Conservation (phyloP, 2,888 invertebrate species). For the Sicus ferrugineus region DNA sequence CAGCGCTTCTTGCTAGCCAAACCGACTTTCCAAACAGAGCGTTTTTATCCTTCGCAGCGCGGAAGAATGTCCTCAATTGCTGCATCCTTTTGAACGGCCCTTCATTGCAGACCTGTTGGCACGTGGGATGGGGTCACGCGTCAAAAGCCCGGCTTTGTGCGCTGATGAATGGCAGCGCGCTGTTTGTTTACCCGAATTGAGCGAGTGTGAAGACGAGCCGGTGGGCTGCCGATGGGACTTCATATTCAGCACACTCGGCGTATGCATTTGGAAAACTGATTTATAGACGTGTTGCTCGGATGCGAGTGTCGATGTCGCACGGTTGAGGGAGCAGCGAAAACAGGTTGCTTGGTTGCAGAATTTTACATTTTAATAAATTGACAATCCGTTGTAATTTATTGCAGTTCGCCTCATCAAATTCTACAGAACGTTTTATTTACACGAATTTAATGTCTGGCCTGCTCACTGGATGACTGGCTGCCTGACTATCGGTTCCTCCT, state of each 20-base stretch:
- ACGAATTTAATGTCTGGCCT: neutral
- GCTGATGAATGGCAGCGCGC: slow-evolving; percentile 3
- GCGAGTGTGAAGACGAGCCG: neutral
- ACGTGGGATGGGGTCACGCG: neutral
- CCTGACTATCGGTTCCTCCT: no score
- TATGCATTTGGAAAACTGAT: slow-evolving; percentile 16
- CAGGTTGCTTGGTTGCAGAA: neutral
- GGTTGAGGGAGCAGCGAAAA: neutral
- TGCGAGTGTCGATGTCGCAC: neutral
- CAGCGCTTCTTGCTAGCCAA: neutral
- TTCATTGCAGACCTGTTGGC: neutral
- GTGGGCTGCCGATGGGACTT: neutral
- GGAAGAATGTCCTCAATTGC: slow-evolving; percentile 29
- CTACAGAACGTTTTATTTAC: neutral
- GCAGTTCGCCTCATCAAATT: slow-evolving; percentile 1
- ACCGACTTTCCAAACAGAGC: neutral
- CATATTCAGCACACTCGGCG: slow-evolving; percentile 7
- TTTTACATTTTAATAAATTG: slow-evolving; percentile 7
- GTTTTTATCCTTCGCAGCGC: neutral
- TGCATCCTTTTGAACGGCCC: slow-evolving; percentile 16
- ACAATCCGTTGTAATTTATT: slow-evolving; percentile 14
- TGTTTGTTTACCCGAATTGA: slow-evolving; percentile 25
- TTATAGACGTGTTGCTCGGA: slow-evolving; percentile 30
- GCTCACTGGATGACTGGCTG: no score
- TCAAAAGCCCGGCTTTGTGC: neutral